A percentile compares a stretch with the other conserved stretches of the same genome.
phyloP scores from a whole-genome alignment of 2,113 vertebrate species.

The Vidua chalybeata region DNA sequence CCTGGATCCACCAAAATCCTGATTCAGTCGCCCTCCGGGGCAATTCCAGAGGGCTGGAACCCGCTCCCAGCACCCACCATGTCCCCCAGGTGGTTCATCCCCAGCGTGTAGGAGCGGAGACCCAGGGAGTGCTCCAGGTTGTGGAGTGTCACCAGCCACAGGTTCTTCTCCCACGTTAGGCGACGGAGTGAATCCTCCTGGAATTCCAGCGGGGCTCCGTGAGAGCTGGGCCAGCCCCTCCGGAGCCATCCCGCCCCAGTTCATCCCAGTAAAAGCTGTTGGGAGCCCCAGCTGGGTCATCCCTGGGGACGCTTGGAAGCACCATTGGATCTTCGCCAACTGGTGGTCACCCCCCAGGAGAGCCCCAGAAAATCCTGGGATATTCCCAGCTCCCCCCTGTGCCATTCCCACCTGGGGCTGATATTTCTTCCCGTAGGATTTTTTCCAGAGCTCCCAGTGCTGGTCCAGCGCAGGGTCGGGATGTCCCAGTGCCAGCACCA shows the following conservation, averaged over 20 bases:
- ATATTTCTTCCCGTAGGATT: constrained; percentile 70
- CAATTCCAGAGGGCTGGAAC: background rate
- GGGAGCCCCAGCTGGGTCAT: rapidly evolving
- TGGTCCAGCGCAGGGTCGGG: constrained; percentile 56
- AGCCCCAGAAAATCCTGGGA: background rate
- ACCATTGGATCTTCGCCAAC: rapidly evolving
- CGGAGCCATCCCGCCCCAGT: rapidly evolving
- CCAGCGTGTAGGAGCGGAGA: constrained; percentile 78
- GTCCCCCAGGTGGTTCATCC: constrained; percentile 85
- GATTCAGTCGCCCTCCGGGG: rapidly evolving
- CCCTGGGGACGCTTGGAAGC: rapidly evolving
- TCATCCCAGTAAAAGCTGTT: rapidly evolving
- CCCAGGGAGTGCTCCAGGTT: constrained; percentile 81
- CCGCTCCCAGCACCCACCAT: constrained; percentile 70
- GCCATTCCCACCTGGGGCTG: background rate
- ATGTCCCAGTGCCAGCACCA: background rate
- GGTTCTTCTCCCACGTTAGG: constrained; percentile 82
- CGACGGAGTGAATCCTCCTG: constrained; percentile 71
- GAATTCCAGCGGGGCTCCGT: background rate
- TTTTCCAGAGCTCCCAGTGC: constrained; percentile 85
- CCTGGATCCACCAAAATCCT: rapidly evolving
- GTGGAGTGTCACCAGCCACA: constrained; percentile 75
- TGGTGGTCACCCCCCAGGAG: rapidly evolving
- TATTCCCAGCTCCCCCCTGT: background rate
- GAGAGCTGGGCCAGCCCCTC: rapidly evolving